These are phyloP conservation scores for Macrophya annulata DNA, from an alignment of 2,888 invertebrate species.

Conservation along the genomic window DNA sequence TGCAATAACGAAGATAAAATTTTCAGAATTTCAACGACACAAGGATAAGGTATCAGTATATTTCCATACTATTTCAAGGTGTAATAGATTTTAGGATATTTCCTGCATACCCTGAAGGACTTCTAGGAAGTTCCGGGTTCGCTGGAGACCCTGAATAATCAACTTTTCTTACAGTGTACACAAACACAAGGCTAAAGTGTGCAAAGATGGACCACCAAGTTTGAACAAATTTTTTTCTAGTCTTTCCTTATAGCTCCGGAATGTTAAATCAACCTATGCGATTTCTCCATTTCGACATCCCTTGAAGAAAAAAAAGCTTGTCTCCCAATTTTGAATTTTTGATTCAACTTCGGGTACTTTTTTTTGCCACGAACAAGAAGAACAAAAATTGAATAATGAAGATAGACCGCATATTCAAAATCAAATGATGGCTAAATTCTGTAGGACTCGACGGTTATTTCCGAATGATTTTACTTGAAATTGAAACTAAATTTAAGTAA, in stretches of 20 bases:
- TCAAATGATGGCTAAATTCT: too few species aligned
- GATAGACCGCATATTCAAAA: too few species aligned
- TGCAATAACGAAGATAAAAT: neutral
- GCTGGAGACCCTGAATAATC: conserved; percentile 17
- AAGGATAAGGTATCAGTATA: neutral
- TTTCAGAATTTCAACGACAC: neutral
- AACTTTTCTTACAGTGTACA: neutral
- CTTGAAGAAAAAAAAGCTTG: neutral
- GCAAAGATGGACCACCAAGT: neutral
- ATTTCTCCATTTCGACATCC: neutral
- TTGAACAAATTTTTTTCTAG: neutral
- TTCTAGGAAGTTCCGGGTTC: neutral
- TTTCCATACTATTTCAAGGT: conserved; percentile 18
- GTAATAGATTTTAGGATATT: conserved; percentile 10
- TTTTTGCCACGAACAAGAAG: too few species aligned
- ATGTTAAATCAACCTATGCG: neutral
- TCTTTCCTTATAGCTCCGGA: neutral
- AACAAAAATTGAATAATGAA: too few species aligned
- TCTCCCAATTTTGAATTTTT: too few species aligned
- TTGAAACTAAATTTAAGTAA: neutral
- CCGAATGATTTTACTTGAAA: neutral
- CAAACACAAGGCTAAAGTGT: neutral
- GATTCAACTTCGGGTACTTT: too few species aligned
- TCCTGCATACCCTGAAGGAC: neutral
- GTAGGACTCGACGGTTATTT: neutral